These are phyloP conservation scores for Campylorhamphus procurvoides DNA, from an alignment of 2,113 vertebrate genomes.

Conservation along the genomic window DNA sequence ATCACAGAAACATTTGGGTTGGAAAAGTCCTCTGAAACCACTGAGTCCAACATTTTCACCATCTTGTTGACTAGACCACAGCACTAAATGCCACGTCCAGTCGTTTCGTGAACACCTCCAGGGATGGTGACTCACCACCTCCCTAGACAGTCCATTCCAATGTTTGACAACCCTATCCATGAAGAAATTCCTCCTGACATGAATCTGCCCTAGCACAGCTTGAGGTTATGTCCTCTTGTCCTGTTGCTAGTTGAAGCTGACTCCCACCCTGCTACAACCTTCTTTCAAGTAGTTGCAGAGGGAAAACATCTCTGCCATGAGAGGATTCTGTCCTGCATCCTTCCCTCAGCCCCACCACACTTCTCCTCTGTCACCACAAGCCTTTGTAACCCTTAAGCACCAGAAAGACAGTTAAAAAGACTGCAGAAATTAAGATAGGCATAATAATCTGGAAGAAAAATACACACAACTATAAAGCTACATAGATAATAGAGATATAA, in stretches of 20 bases:
- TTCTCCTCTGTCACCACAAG: neutral
- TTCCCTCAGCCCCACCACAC: neutral
- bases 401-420: neutral
- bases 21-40: neutral
- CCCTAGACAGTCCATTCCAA: neutral
- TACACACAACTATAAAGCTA: neutral
- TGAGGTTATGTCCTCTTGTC: neutral
- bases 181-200: neutral
- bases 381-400: neutral
- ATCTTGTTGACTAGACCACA: neutral
- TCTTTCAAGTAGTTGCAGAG: neutral
- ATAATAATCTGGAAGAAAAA: neutral
- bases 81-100: neutral
- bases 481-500: neutral
- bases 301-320: neutral
- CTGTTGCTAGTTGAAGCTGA: neutral
- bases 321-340: neutral
- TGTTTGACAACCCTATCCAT: neutral
- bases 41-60: neutral
- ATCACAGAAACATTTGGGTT: neutral
- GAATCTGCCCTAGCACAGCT: neutral
- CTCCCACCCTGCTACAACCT: neutral
- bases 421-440: neutral
- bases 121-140: neutral
- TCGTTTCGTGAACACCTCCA: neutral